Evolutionary conservation across 2,888 invertebrate genomes (phyloP), one percentile per base, ranked within the genome.

Genomic region (Cheilosia pagana): DNA sequence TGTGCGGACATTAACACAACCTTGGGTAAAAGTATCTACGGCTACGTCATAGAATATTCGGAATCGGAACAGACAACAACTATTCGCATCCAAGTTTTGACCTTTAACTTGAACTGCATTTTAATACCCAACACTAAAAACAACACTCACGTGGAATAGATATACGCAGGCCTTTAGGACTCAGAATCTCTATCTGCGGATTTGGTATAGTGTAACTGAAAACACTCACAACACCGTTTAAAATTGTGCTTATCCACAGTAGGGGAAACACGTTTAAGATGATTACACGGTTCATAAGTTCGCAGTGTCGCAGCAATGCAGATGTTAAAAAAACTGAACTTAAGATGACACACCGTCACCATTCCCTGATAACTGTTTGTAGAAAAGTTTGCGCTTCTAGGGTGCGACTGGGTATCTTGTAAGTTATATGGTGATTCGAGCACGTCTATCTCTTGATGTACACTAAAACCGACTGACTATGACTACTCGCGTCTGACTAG

Each of bases 111-210:
- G 12, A 35, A 35, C 35, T 35, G 35, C 12, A 35, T 35, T 35
- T 35, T 35, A 35, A 35, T 35, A 8, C 35, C 12, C 12, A 12
- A 12, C 3, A 12, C 14, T 6, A 16, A 25, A 43, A 14, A 25
- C 16, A 31, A 41, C 53, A 72, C 79, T 79, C 39, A 79, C 79
- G 35, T 39, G 79, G 79, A 16, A 79, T 74, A 12, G 74, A 72
- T 41, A 79, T 67, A 10, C 60, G 50, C 7, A 79, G 35, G 31
- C 79, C 79, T n/a, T 59, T 31, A 14, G 79, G 79, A 19, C 25
- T 79, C 8, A 79, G 43, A 16, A 79, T 16, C 12, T 79, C 74
- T 8, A 79, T 10, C 43, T 43, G 67, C 2, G 79, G 79, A 39
- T 60, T 48, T 23, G 79, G 79, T 25, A 79, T 57, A 0, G 59